These are phyloP conservation scores for Trichogramma evanescens DNA, from an alignment of 2,888 invertebrate genomes.

Conservation along the genomic window DNA sequence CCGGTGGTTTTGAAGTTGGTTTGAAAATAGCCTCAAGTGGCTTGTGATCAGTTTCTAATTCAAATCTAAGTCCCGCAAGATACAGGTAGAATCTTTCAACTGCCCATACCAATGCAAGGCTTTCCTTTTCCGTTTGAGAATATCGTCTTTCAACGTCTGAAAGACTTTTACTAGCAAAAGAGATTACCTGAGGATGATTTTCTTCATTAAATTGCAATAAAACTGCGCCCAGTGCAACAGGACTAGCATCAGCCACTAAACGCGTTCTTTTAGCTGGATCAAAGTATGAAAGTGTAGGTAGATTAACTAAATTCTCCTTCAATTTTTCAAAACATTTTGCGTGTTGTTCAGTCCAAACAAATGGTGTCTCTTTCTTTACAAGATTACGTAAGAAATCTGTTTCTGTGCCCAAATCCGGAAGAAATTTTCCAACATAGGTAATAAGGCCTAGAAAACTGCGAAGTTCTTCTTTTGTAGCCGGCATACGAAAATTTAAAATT, in stretches of 20 bases:
- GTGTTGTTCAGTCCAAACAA: conserved; percentile 2
- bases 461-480: conserved; percentile 14
- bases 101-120: conserved; percentile 26
- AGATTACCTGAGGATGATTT: conserved; percentile 33
- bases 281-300: conserved; percentile 31
- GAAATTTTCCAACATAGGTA: conserved; percentile 28
- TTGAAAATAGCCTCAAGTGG: conserved; percentile 34
- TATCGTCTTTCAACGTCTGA: conserved; percentile 34
- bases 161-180: conserved; percentile 40
- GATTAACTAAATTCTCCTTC: conserved; percentile 16
- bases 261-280: conserved; percentile 30
- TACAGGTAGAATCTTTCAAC: conserved; percentile 37
- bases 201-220: conserved; percentile 28
- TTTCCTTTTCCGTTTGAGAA: conserved; percentile 28
- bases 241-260: conserved; percentile 38
- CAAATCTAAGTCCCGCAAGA: conserved; percentile 41
- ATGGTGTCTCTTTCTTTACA: conserved; percentile 29
- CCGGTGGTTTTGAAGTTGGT: conserved; percentile 21
- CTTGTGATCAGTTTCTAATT: conserved; percentile 28
- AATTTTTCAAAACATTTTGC: conserved; percentile 5
- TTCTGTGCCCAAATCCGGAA: conserved; percentile 27
- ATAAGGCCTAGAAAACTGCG: conserved; percentile 20
- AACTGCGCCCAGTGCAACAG: conserved; percentile 35
- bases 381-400: conserved; percentile 26
- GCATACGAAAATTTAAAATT: conserved; percentile 10